Conservation (phyloP, 2,888 invertebrate genomes). For the Stomorhina lunata region DNA sequence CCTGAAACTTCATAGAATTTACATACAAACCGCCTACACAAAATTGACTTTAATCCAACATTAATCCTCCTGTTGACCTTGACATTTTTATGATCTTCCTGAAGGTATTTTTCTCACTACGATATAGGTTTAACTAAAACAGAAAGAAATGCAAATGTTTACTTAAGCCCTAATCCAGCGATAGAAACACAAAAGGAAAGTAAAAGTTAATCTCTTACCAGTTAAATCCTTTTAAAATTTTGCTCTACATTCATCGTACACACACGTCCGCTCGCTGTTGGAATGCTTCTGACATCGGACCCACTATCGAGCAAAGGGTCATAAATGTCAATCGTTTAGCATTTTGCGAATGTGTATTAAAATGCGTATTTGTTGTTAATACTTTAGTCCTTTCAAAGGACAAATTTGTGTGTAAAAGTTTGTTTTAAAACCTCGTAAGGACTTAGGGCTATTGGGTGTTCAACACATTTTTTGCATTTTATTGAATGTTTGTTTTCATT, state of each 20-base stretch:
- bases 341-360: conserved; percentile 30
- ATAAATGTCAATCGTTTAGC: conserved; percentile 36
- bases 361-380: background rate
- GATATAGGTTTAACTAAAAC: conserved; percentile 64
- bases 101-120: too few species aligned
- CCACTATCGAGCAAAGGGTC: conserved; percentile 38
- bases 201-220: conserved; percentile 56
- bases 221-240: conserved; percentile 51
- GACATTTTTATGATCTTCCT: conserved; percentile 62
- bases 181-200: conserved; percentile 2
- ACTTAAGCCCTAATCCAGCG: conserved; percentile 41
- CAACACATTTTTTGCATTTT: conserved; percentile 46
- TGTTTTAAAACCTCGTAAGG: conserved; percentile 19
- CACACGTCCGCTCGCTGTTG: background rate
- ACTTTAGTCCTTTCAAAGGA: background rate
- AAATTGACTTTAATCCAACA: conserved; percentile 32
- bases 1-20: conserved; percentile 21
- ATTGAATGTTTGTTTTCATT: conserved; percentile 39
- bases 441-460: background rate
- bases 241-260: conserved; percentile 21
- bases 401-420: background rate
- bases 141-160: conserved; percentile 73
- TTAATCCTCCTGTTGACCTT: conserved; percentile 69
- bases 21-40: conserved; percentile 35
- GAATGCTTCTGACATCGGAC: conserved; percentile 15